These are phyloP conservation scores for Musca vetustissima DNA, from an alignment of 1,140 invertebrate species.

Conservation along the genomic window DNA sequence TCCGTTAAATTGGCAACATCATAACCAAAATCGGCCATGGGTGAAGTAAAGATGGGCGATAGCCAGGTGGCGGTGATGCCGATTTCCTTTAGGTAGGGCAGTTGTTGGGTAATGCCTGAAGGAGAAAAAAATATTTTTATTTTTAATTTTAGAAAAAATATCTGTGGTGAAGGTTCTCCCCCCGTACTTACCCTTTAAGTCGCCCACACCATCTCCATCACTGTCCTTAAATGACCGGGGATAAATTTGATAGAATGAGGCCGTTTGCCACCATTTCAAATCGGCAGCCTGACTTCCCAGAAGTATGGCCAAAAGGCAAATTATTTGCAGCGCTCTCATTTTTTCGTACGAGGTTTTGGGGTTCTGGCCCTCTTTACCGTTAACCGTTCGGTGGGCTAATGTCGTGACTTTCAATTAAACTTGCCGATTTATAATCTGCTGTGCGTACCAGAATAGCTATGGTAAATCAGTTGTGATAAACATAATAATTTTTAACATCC, in stretches of 20 bases:
- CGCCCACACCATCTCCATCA: slow-evolving; percentile 76
- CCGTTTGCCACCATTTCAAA: slow-evolving; percentile 71
- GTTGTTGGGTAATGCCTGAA: slow-evolving; percentile 43
- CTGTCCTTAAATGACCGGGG: slow-evolving; percentile 78
- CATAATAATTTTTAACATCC: too few species aligned
- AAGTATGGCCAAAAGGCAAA: background rate
- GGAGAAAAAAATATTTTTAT: too few species aligned
- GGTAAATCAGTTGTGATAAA: too few species aligned
- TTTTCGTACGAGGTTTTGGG: too few species aligned
- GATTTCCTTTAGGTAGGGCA: slow-evolving; percentile 60
- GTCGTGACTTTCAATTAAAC: too few species aligned
- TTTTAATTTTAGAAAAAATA: too few species aligned
- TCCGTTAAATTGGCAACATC: slow-evolving; percentile 70
- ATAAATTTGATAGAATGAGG: slow-evolving; percentile 76
- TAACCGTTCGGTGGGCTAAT: too few species aligned
- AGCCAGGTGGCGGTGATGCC: slow-evolving; percentile 67
- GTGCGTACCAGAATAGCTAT: background rate
- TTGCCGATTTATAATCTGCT: too few species aligned
- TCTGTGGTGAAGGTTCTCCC: too few species aligned
- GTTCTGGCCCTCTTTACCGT: too few species aligned
- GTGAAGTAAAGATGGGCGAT: slow-evolving; percentile 70
- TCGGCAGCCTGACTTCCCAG: background rate
- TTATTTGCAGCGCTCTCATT: too few species aligned
- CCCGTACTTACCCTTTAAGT: slow-evolving; percentile 64
- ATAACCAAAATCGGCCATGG: slow-evolving; percentile 69